Percentiles rank a stretch among this genome's conserved stretches.
phyloP scores from a whole-genome alignment of 2,113 vertebrate species.

The Eublepharis macularius region DNA sequence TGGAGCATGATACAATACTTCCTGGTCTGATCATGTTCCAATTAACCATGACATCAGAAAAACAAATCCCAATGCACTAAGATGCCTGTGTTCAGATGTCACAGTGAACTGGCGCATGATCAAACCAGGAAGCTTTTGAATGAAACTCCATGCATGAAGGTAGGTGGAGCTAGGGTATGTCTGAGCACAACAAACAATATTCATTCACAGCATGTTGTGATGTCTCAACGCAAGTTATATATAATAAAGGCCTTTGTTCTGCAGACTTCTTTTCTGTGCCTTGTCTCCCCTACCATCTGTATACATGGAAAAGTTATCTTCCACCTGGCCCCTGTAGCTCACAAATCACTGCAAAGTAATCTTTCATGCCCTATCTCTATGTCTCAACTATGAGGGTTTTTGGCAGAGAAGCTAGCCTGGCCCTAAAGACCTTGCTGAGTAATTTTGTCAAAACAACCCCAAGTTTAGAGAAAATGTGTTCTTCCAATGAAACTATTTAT shows the following conservation, averaged over 20 bases:
- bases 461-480: constrained; percentile 26
- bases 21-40: too few relatives aligned
- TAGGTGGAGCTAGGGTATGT: too few relatives aligned
- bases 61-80: too few relatives aligned
- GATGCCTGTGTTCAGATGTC: too few relatives aligned
- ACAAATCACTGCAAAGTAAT: background rate
- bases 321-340: background rate
- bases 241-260: background rate
- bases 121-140: too few relatives aligned
- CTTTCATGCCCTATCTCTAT: constrained; percentile 3
- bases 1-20: too few relatives aligned
- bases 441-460: constrained; percentile 36
- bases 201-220: too few relatives aligned
- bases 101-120: too few relatives aligned
- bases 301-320: background rate
- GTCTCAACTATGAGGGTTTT: constrained; percentile 15
- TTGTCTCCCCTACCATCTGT: background rate
- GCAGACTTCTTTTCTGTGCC: background rate
- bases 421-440: background rate
- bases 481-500: constrained; percentile 47
- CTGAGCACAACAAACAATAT: too few relatives aligned
- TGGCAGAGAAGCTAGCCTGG: background rate
- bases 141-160: too few relatives aligned
- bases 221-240: too few relatives aligned
- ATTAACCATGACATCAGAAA: too few relatives aligned